These are phyloP conservation scores for Phrynocephalus guinanensis DNA, from an alignment of 2,797 vertebrate genomes.

Conservation along the genomic window DNA sequence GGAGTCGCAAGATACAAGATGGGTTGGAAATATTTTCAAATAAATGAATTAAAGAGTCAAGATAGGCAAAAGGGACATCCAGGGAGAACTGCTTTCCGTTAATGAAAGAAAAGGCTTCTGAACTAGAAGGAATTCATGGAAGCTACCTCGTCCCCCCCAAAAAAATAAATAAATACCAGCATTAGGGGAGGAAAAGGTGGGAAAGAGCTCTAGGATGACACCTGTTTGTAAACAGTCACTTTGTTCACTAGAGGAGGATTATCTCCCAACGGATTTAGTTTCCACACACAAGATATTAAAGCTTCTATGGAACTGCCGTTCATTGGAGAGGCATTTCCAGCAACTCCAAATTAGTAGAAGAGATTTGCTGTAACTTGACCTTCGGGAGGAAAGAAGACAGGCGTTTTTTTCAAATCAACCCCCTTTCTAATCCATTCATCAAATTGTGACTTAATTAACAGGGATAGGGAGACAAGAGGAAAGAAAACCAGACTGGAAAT, in stretches of 20 bases:
- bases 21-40: conserved; percentile 54
- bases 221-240: conserved; percentile 60
- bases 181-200: neutral
- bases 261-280: conserved; percentile 34
- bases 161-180: neutral
- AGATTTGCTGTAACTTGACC: neutral
- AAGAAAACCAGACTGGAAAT: neutral
- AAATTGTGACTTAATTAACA: neutral
- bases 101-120: conserved; percentile 46
- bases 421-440: neutral
- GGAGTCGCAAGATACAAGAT: conserved; percentile 14
- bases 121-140: conserved; percentile 28
- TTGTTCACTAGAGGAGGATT: conserved; percentile 48
- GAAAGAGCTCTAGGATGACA: conserved; percentile 39
- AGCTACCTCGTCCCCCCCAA: neutral
- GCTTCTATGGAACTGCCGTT: conserved; percentile 21
- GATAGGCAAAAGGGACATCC: fast-evolving
- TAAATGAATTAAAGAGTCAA: conserved; percentile 40
- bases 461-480: neutral
- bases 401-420: neutral
- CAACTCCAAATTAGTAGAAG: conserved; percentile 31
- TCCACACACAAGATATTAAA: conserved; percentile 39
- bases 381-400: neutral
- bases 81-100: conserved; percentile 49
- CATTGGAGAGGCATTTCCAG: conserved; percentile 32